Evolutionary conservation across 1,140 invertebrate genomes (phyloP).

Genomic region (Cyclargus thomasi): DNA sequence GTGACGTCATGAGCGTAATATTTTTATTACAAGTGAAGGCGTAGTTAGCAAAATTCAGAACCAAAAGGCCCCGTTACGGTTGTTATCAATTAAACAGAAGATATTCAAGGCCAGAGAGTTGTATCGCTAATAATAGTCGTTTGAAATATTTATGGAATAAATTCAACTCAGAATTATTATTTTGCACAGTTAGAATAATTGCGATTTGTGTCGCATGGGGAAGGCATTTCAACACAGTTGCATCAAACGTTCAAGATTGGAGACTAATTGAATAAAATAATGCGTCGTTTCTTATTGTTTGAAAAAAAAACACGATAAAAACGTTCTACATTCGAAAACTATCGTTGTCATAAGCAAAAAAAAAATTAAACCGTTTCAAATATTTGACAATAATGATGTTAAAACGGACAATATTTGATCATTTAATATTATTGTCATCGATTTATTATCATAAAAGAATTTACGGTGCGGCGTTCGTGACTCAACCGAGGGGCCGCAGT

Average conservation of each 20-base stretch:
- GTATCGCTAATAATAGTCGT: slow-evolving; percentile 6
- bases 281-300: not conserved
- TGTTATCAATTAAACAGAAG: slow-evolving; percentile 26
- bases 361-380: too few species aligned
- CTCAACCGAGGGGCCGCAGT: slow-evolving; percentile 48
- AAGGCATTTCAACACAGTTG: not conserved
- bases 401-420: not conserved
- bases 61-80: not conserved
- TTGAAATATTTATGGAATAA: not conserved
- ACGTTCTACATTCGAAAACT: not conserved
- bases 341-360: too few species aligned
- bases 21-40: not conserved
- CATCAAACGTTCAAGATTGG: not conserved
- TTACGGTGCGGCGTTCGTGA: slow-evolving; percentile 54
- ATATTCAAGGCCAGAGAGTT: slow-evolving; percentile 19
- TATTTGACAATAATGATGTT: too few species aligned
- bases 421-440: slow-evolving; percentile 14
- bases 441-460: slow-evolving; percentile 41
- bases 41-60: not conserved
- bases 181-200: not conserved
- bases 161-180: too few species aligned
- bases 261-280: not conserved
- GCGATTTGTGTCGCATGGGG: not conserved
- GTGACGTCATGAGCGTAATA: slow-evolving; percentile 24
- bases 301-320: not conserved